A percentile compares a stretch with the other conserved stretches of the same genome.
Conservation (phyloP, 92 coral and sea anemone species). For the Porites lobata region DNA sequence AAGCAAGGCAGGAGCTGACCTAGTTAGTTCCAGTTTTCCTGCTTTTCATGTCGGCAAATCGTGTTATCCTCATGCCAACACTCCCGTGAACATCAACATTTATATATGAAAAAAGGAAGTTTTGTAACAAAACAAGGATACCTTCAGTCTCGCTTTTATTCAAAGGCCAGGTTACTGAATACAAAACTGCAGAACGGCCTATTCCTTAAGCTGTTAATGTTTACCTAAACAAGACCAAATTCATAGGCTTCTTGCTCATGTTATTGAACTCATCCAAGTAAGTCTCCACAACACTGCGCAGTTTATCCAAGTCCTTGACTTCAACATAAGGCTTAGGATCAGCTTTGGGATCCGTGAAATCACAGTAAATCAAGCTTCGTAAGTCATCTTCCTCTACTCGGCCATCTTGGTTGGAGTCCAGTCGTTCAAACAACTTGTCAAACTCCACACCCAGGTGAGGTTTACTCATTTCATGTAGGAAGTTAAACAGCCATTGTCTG, state of each 20-base stretch:
- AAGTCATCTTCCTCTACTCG: slow-evolving; percentile 95
- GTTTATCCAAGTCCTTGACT: slow-evolving; percentile 85
- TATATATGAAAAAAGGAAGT: too few species aligned
- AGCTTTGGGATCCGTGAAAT: slow-evolving; percentile 96
- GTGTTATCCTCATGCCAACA: too few species aligned
- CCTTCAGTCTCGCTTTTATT: too few species aligned
- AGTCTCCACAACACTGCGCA: slow-evolving; percentile 90
- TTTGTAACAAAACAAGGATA: too few species aligned
- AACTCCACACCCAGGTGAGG: slow-evolving; percentile 86
- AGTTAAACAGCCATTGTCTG: slow-evolving; percentile 90
- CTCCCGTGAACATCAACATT: too few species aligned
- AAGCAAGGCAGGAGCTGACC: too few species aligned
- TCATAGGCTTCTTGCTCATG: slow-evolving; percentile 99
- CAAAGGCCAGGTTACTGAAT: too few species aligned
- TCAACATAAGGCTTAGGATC: slow-evolving; percentile 93
- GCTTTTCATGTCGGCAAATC: too few species aligned
- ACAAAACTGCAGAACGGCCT: too few species aligned
- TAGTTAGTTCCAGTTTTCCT: too few species aligned
- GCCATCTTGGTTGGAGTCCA: slow-evolving; percentile 86
- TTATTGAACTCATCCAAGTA: slow-evolving; percentile 97
- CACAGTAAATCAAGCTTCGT: slow-evolving; percentile 97
- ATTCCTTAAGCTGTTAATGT: too few species aligned
- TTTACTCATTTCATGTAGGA: slow-evolving; percentile 76
- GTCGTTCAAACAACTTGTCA: slow-evolving; percentile 88
- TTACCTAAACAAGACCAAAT: slow-evolving; percentile 94